phyloP scores from a whole-genome alignment of 1,140 invertebrate species.

The Bombus confusus region DNA sequence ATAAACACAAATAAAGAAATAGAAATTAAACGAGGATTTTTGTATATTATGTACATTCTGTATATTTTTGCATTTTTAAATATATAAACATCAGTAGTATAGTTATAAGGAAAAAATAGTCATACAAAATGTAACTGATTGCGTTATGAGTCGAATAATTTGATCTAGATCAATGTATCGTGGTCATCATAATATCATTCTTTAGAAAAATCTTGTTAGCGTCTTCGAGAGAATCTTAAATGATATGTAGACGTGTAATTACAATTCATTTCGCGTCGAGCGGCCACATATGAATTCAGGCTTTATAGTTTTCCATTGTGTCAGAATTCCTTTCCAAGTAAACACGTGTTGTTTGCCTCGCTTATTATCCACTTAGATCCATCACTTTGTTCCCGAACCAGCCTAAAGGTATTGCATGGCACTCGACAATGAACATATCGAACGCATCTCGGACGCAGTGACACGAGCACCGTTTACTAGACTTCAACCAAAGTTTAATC shows the following conservation, averaged over 20 bases:
- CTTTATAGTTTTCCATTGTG: constrained; percentile 32
- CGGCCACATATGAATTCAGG: constrained; percentile 12
- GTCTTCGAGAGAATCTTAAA: not conserved
- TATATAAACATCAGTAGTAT: no score
- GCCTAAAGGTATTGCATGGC: constrained; percentile 67
- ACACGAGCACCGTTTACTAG: constrained; percentile 41
- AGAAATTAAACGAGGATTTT: not conserved
- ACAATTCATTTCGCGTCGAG: constrained; percentile 15
- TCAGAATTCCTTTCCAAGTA: constrained; percentile 31
- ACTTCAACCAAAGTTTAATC: not conserved
- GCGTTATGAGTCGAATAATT: not conserved
- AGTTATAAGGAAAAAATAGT: not conserved
- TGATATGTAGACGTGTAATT: not conserved
- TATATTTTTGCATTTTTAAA: no score
- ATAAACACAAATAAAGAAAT: not conserved
- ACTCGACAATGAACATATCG: constrained; percentile 37
- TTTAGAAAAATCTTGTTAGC: not conserved
- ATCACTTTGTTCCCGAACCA: constrained; percentile 35
- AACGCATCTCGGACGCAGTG: constrained; percentile 60
- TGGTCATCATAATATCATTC: not conserved
- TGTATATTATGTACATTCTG: no score
- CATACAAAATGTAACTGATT: not conserved
- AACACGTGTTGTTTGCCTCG: constrained; percentile 48
- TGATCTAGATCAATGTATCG: not conserved
- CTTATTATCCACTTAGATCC: constrained; percentile 59